These are phyloP conservation scores for Cotesia vestalis DNA, from an alignment of 1,140 invertebrate species.

Conservation along the genomic window DNA sequence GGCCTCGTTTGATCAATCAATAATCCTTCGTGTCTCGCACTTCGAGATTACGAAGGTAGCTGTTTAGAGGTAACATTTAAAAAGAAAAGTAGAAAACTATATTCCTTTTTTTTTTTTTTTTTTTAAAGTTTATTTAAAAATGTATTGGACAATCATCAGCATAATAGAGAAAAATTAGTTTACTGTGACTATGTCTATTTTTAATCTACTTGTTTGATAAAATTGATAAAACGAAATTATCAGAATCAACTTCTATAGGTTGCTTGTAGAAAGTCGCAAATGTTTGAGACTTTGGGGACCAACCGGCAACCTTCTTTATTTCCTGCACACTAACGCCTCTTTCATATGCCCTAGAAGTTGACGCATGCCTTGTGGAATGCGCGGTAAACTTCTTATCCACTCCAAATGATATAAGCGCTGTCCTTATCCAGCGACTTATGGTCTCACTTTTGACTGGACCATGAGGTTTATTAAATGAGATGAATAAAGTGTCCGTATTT, in stretches of 20 bases:
- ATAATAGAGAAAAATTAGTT: not conserved
- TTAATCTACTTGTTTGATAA: not conserved
- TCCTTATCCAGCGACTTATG: constrained; percentile 39
- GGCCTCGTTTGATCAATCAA: constrained; percentile 12
- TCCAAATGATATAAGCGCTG: constrained; percentile 26
- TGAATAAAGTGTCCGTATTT: not conserved
- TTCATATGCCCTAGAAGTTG: constrained; percentile 41
- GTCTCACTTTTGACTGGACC: constrained; percentile 28
- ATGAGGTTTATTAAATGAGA: constrained; percentile 36
- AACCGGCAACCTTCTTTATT: constrained; percentile 43
- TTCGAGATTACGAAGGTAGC: constrained; percentile 31
- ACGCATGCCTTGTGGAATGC: constrained; percentile 42
- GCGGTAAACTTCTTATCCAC: constrained; percentile 38
- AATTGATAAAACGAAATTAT: constrained; percentile 16
- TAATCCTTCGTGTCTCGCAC: constrained; percentile 30
- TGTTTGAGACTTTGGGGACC: constrained; percentile 40
- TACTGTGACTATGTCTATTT: no score
- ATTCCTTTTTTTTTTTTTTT: constrained; percentile 1
- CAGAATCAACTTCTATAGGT: constrained; percentile 24
- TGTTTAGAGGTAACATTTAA: not conserved
- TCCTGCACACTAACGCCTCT: constrained; percentile 39
- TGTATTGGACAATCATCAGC: not conserved
- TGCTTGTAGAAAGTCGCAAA: constrained; percentile 45
- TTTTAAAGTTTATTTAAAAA: not conserved
- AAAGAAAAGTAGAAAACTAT: not conserved